Percentiles rank a stretch among this genome's conserved stretches.
Conservation (phyloP, 2,888 invertebrate genomes). For the Antitype chi region DNA sequence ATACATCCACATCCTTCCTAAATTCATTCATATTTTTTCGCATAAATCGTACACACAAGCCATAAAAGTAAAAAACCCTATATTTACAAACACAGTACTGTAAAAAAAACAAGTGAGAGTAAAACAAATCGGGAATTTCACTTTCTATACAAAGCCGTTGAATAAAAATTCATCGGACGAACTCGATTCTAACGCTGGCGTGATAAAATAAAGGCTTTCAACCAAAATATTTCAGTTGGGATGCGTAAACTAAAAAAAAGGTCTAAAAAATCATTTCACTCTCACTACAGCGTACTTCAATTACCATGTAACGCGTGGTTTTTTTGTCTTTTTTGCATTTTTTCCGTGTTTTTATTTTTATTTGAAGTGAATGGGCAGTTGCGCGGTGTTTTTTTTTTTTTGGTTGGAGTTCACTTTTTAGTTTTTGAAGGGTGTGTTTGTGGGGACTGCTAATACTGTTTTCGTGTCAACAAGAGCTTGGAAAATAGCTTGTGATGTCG, state of each 20-base stretch:
- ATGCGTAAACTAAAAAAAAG: conserved; percentile 62
- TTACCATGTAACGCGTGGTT: conserved; percentile 59
- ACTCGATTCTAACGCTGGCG: conserved; percentile 69
- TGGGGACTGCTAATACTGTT: conserved; percentile 26
- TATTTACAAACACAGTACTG: conserved; percentile 56
- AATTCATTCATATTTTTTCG: conserved; percentile 44
- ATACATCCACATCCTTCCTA: conserved; percentile 6
- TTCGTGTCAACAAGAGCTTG: neutral
- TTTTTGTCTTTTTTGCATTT: conserved; percentile 57
- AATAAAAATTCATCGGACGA: conserved; percentile 67
- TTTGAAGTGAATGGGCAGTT: conserved; percentile 51
- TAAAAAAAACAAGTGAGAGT: conserved; percentile 48
- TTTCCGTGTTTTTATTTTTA: conserved; percentile 54
- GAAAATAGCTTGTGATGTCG: neutral
- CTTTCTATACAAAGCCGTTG: conserved; percentile 69
- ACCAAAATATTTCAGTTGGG: conserved; percentile 61
- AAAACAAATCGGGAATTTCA: conserved; percentile 67
- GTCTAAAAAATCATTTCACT: conserved; percentile 61
- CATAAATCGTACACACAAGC: conserved; percentile 37
- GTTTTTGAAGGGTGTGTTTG: conserved; percentile 23
- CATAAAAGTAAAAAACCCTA: conserved; percentile 39
- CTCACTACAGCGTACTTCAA: conserved; percentile 65
- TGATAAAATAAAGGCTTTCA: conserved; percentile 62
- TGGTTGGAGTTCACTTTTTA: conserved; percentile 23
- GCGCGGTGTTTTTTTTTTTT: conserved; percentile 37